Percentiles rank a stretch among this genome's conserved stretches.
Evolutionary conservation across 2,797 vertebrate genomes (phyloP).

Genomic region (Adrianichthys oophorus): DNA sequence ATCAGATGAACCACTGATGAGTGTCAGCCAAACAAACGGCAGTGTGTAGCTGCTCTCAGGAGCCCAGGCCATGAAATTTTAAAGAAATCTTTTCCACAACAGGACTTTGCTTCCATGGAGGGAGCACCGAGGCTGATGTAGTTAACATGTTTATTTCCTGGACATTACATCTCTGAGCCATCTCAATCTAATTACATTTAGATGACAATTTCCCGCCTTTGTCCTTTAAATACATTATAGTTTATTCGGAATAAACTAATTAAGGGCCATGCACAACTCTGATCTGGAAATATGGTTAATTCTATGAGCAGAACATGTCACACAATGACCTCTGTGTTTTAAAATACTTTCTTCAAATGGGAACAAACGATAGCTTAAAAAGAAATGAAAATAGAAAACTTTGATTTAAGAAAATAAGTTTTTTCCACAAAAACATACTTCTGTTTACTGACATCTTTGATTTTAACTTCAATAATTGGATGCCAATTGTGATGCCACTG

Average conservation of each 20-base stretch:
- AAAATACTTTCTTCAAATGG: too few relatives aligned
- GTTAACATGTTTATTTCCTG: background rate
- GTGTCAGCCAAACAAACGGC: slow-evolving; percentile 22
- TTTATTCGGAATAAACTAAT: slow-evolving; percentile 8
- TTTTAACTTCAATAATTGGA: too few relatives aligned
- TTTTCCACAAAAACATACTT: too few relatives aligned
- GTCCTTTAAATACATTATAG: slow-evolving; percentile 7
- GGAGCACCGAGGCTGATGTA: background rate
- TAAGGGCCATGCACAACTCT: slow-evolving; percentile 13
- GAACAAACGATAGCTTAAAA: too few relatives aligned
- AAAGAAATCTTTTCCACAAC: slow-evolving; percentile 13
- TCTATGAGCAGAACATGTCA: too few relatives aligned
- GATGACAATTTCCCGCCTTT: background rate
- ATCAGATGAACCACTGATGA: slow-evolving; percentile 48
- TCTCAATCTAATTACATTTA: slow-evolving; percentile 9
- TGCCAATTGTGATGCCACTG: too few relatives aligned
- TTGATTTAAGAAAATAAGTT: too few relatives aligned
- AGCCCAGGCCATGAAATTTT: slow-evolving; percentile 2
- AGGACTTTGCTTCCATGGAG: slow-evolving; percentile 2
- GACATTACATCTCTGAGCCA: background rate
- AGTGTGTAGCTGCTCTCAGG: slow-evolving; percentile 10
- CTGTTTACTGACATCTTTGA: too few relatives aligned
- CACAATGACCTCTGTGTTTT: too few relatives aligned
- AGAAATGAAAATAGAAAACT: too few relatives aligned
- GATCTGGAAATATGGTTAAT: background rate